These are phyloP conservation scores for Sarcophaga variegata DNA, from an alignment of 2,888 invertebrate species.

Conservation along the genomic window DNA sequence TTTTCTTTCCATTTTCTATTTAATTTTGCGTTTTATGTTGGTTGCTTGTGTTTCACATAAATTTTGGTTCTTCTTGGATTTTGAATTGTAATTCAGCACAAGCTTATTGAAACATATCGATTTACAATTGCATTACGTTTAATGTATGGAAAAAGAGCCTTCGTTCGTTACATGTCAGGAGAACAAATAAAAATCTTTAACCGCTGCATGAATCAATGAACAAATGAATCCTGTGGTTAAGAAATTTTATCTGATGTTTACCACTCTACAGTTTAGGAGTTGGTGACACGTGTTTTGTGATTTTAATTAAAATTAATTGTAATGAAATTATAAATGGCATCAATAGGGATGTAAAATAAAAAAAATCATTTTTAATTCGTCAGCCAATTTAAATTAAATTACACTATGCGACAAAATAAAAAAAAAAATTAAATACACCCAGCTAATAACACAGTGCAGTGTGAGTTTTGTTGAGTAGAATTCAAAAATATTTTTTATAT, in stretches of 20 bases:
- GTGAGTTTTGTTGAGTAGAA: too few species aligned
- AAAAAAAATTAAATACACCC: too few species aligned
- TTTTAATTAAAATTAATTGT: slow-evolving; percentile 31
- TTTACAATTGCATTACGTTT: slow-evolving; percentile 39
- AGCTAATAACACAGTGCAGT: too few species aligned
- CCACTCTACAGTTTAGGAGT: background rate
- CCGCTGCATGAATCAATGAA: background rate
- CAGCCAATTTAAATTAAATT: too few species aligned
- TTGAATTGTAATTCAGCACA: slow-evolving; percentile 13
- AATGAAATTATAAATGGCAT: background rate
- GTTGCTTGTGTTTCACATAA: slow-evolving; percentile 30
- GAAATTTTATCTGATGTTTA: background rate
- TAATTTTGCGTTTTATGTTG: slow-evolving; percentile 1
- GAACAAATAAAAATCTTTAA: too few species aligned
- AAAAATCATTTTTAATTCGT: too few species aligned
- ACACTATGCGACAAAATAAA: too few species aligned
- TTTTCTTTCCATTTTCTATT: background rate
- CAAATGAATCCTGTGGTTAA: background rate
- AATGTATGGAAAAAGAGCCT: slow-evolving; percentile 6
- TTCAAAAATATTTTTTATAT: too few species aligned
- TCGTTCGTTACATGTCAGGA: too few species aligned
- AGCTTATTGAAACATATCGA: slow-evolving; percentile 54
- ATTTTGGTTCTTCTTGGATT: background rate
- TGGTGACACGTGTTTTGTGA: slow-evolving; percentile 4
- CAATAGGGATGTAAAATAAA: too few species aligned